phyloP scores from a whole-genome alignment of 2,113 vertebrate species.

The Rattus norvegicus region GRCr8 NC_086035.1:14485501-14486000 shows the following conservation, averaged over 20 bases:
- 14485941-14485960: too few species aligned
- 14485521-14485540: too few species aligned
- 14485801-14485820: background rate
- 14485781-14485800: background rate
- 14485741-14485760: background rate
- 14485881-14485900: fast-evolving
- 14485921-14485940: too few species aligned
- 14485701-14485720: background rate
- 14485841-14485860: background rate
- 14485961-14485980: too few species aligned
- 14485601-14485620: background rate
- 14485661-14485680: background rate
- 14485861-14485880: too few species aligned
- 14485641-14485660: background rate
- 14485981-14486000: too few species aligned
- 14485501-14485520: too few species aligned
- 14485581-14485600: background rate
- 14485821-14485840: background rate
- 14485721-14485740: background rate
- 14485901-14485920: too few species aligned
- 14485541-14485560: too few species aligned
- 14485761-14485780: background rate
- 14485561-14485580: background rate
- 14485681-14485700: background rate
- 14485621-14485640: too few species aligned